Conservation (phyloP, 53 echinoderm and acorn worm species). For the Mesocentrotus franciscanus region DNA sequence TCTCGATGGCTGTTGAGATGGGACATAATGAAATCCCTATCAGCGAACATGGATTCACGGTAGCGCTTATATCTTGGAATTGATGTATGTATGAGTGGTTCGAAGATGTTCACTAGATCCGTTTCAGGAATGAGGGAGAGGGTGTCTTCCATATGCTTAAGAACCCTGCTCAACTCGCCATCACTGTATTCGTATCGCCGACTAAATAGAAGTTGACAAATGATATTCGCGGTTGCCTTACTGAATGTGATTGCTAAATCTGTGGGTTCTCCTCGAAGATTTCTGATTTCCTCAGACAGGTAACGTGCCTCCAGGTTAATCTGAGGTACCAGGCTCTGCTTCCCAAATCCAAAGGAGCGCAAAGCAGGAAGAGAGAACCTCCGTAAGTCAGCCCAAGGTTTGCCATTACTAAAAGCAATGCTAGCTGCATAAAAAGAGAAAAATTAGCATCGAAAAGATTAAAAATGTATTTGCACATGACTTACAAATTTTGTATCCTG, state of each 20-base stretch:
- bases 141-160: background rate
- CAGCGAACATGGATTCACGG: background rate
- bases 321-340: conserved; percentile 48
- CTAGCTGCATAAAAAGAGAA: background rate
- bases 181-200: conserved; percentile 28
- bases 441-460: too few species aligned
- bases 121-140: background rate
- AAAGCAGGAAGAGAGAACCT: conserved; percentile 13
- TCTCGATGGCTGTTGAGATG: conserved; percentile 25
- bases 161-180: background rate
- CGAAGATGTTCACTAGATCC: background rate
- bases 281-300: conserved; percentile 20
- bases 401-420: background rate
- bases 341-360: conserved; percentile 44
- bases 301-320: conserved; percentile 37
- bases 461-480: too few species aligned
- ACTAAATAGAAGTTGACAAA: background rate
- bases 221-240: conserved; percentile 27
- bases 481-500: too few species aligned
- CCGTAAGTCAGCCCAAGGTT: conserved; percentile 4
- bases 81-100: background rate
- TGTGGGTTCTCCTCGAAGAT: background rate
- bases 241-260: background rate
- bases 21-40: background rate
- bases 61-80: background rate